Evolutionary conservation across 2,888 invertebrate species (phyloP).

Genomic region (Mesoligia furuncula): DNA sequence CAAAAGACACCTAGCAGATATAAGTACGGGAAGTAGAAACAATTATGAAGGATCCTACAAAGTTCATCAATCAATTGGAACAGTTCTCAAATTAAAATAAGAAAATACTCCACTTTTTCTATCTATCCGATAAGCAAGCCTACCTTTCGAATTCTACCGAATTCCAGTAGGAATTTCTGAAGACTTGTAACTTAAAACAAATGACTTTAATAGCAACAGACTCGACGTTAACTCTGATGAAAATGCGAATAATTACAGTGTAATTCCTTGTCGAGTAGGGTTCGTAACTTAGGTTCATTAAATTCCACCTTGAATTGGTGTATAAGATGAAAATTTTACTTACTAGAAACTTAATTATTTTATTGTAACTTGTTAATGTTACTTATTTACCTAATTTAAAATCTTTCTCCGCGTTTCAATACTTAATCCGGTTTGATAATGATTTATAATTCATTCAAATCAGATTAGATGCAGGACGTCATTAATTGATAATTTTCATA

Average conservation of each 20-base stretch:
- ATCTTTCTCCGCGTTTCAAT: not conserved
- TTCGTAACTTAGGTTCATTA: not conserved
- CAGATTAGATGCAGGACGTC: conserved; percentile 13
- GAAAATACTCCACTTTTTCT: not conserved
- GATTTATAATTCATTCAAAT: conserved; percentile 17
- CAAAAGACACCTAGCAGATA: not conserved
- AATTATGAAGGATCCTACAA: not conserved
- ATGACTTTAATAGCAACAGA: conserved; percentile 10
- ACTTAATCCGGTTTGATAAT: not conserved
- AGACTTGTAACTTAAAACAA: conserved; percentile 26
- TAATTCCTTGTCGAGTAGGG: not conserved
- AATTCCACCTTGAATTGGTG: not conserved
- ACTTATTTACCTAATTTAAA: not conserved
- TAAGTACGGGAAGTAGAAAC: not conserved
- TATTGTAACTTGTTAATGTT: too few species aligned
- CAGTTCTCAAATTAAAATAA: not conserved
- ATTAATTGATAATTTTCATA: conserved; percentile 16
- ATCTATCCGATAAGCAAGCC: not conserved
- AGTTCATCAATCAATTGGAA: not conserved
- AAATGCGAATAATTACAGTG: conserved; percentile 5
- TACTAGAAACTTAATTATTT: not conserved
- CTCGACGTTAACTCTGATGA: not conserved
- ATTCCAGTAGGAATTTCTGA: not conserved
- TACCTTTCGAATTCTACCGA: not conserved
- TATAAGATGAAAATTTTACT: not conserved